phyloP scores from a whole-genome alignment of 2,888 invertebrate genomes.

The Urechis unicinctus region DNA sequence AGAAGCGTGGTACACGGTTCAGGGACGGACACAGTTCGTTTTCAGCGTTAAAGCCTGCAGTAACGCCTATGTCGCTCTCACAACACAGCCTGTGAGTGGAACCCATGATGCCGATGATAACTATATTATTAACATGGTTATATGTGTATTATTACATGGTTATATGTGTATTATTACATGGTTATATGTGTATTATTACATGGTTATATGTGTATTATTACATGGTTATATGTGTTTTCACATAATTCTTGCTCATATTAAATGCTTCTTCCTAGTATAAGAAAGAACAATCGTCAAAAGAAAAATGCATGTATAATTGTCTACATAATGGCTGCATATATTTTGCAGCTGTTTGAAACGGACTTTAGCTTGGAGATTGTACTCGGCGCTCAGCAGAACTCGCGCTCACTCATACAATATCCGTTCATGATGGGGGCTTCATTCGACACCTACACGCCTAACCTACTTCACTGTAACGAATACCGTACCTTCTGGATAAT shows the following conservation, averaged over 20 bases:
- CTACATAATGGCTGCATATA: neutral
- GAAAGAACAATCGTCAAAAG: too few relatives aligned
- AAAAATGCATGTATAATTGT: neutral
- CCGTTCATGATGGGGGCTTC: neutral
- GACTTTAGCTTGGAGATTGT: constrained; percentile 6
- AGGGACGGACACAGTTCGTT: neutral
- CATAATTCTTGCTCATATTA: too few relatives aligned
- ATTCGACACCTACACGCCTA: neutral
- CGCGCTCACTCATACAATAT: neutral
- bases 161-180: neutral
- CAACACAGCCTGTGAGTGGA: neutral
- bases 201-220: neutral
- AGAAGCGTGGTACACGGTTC: neutral
- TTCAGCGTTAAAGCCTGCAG: neutral
- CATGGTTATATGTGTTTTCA: neutral
- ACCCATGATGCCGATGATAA: neutral
- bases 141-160: neutral
- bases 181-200: neutral
- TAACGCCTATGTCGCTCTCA: neutral
- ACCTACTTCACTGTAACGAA: constrained; percentile 21
- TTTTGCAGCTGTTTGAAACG: neutral
- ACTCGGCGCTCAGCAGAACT: constrained; percentile 8
- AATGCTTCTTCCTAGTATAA: too few relatives aligned
- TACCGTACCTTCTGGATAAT: constrained; percentile 26
- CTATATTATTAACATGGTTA: neutral